phyloP scores from a whole-genome alignment of 2,888 invertebrate species.

The Tanypteryx hageni region DNA sequence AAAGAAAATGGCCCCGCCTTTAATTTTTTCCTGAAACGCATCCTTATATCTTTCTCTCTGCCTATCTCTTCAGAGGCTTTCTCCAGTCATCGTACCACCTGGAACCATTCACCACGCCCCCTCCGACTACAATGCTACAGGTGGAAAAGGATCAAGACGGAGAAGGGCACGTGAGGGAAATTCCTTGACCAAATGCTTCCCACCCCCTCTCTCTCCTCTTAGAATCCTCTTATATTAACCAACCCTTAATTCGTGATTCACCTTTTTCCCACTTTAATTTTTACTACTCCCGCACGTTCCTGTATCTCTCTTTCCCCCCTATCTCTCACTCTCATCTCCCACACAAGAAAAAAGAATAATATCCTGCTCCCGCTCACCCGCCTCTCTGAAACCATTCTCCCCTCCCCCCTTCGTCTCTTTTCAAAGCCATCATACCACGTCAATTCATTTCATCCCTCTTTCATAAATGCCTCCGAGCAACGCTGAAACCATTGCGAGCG shows the following conservation, averaged over 20 bases:
- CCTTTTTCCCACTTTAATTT: background rate
- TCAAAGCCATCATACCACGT: background rate
- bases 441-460: background rate
- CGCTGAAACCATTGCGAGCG: background rate
- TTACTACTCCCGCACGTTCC: background rate
- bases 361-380: background rate
- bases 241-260: background rate
- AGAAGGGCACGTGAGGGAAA: background rate
- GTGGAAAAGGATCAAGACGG: constrained; percentile 22
- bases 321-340: background rate
- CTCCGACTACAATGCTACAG: constrained; percentile 14
- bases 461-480: background rate
- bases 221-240: background rate
- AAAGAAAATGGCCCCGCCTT: constrained; percentile 42
- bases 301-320: background rate
- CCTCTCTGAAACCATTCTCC: background rate
- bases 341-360: background rate
- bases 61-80: background rate
- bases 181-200: constrained; percentile 46
- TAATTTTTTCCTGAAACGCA: constrained; percentile 4
- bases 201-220: background rate
- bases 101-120: constrained; percentile 31
- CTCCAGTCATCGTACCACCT: constrained; percentile 1
- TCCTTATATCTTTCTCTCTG: background rate
- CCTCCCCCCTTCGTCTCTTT: background rate